Evolutionary conservation across 2,888 invertebrate genomes (phyloP), one percentile per base, ranked within the genome.

Genomic region (Iphiclides podalirius): DNA sequence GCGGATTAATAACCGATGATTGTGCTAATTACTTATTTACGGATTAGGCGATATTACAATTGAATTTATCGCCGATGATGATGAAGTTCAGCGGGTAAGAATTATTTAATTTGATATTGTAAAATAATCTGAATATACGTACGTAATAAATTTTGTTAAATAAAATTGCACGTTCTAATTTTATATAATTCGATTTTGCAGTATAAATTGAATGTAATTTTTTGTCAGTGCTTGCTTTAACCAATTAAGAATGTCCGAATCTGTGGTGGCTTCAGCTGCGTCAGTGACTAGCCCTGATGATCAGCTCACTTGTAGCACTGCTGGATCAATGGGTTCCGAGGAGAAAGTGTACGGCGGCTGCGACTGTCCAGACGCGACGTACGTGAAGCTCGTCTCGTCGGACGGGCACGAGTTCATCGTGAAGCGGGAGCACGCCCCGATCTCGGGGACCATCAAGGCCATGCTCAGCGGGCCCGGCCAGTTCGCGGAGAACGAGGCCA

Each of bases 341-440:
- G 93, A 94, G 66, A 92, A 93, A 54, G 90, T 94, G 14, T 98
- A 95, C 78, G 98, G 98, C 9, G 98, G 98, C 12, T 98, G 98
- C 72, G 98, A 98, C 72, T 99, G 99, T 0, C 98, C 99, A 0
- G 97, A 99, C 76, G 98, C 99, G 8, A 97, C 98, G 95, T 99
- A 98, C 68, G 98, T 99, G 33, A 99, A 98, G 82, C 90, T 99
- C 56, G 95, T 98, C 52, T 98, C 98, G 13, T 98, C 97, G 0
- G 99, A 99, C 77, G 98, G 97, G 0, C 99, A 99, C 74, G 99
- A 99, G 90, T 99, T 99, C 78, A 98, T 99, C 60, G 97, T 99
- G 28, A 99, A 98, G 88, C 84, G 98, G 52, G 98, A 99, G 72
- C 97, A 98, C 75, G 99, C 99, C 0, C 91, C 99, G 15, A 99